A percentile compares a stretch with the other conserved stretches of the same genome.
These are phyloP conservation scores for Cherax destructor DNA, from an alignment of 1,140 invertebrate genomes.

Conservation along the genomic window DNA sequence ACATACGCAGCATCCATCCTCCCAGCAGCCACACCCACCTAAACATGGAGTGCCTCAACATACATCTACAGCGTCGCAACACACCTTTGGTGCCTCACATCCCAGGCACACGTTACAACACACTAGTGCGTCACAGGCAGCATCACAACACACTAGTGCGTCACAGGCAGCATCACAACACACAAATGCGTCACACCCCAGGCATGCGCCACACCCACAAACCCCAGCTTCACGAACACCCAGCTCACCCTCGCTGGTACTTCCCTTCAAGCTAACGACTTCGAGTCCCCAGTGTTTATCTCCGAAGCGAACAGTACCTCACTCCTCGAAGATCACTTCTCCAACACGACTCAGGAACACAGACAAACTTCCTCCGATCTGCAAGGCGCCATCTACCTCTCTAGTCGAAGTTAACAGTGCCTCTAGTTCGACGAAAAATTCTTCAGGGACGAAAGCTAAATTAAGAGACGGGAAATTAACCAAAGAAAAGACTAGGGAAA, in stretches of 20 bases:
- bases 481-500: slow-evolving; percentile 21
- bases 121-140: too few species aligned
- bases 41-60: background rate
- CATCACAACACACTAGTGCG: too few species aligned
- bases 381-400: background rate
- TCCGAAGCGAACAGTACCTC: slow-evolving; percentile 8
- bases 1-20: background rate
- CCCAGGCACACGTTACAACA: too few species aligned
- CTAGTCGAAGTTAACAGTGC: background rate
- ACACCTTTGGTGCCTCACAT: too few species aligned
- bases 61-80: too few species aligned
- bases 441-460: background rate
- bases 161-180: background rate
- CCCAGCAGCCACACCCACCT: background rate
- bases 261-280: slow-evolving; percentile 20
- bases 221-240: background rate
- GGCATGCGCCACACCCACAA: background rate
- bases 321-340: slow-evolving; percentile 12
- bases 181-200: background rate
- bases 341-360: slow-evolving; percentile 29
- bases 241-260: background rate
- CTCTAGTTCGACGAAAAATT: background rate
- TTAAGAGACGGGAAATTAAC: background rate
- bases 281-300: background rate
- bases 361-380: slow-evolving; percentile 26